Conservation (phyloP, 2,888 invertebrate genomes). For the Eugnorisma glareosa region DNA sequence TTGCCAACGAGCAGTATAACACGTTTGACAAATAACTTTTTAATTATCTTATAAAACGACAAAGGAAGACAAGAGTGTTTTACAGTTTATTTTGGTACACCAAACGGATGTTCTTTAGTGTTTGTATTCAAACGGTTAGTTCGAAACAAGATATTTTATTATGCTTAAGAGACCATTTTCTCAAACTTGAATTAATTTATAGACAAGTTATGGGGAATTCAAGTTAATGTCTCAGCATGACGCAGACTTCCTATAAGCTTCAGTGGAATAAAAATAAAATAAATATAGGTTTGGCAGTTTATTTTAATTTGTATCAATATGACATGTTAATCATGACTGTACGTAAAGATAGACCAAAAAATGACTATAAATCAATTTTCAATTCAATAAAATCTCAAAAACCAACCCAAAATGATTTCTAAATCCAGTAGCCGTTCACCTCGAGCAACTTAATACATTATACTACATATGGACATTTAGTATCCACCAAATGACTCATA, state of each 20-base stretch:
- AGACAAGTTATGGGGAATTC: conserved; percentile 8
- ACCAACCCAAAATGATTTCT: conserved; percentile 4
- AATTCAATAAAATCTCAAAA: conserved; percentile 7
- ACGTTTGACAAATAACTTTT: not conserved
- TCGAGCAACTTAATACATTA: conserved; percentile 79
- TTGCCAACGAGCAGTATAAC: not conserved
- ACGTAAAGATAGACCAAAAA: not conserved
- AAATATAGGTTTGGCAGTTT: not conserved
- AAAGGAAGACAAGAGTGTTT: not conserved
- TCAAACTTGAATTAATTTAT: conserved; percentile 22
- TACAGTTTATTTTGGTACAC: not conserved
- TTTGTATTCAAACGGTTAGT: not conserved
- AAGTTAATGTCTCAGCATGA: conserved; percentile 33
- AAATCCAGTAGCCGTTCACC: conserved; percentile 70
- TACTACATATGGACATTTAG: conserved; percentile 81
- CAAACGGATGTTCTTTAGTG: not conserved
- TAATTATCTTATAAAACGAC: not conserved
- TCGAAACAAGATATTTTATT: conserved; percentile 8
- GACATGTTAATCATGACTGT: not conserved
- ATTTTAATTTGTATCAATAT: not conserved
- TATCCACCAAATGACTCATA: conserved; percentile 88
- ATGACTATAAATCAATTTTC: not conserved
- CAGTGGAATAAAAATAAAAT: conserved; percentile 3
- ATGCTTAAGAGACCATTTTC: not conserved
- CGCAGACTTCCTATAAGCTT: not conserved